Conservation (phyloP, 2,888 invertebrate genomes). For the Caenorhabditis japonica region DNA sequence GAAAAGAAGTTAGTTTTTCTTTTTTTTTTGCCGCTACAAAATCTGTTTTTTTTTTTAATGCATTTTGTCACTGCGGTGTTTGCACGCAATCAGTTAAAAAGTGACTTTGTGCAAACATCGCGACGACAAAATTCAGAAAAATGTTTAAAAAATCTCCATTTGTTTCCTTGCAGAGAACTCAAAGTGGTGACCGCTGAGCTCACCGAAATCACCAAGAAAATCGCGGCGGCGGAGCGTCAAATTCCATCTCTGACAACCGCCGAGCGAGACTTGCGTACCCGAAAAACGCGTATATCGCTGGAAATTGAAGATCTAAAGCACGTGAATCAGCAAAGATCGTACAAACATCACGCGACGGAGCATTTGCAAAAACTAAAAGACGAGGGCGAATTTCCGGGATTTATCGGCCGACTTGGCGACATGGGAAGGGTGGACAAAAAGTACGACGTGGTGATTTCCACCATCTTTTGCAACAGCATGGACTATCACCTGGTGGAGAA, state of each 20-base stretch:
- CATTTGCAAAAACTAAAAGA: slow-evolving; percentile 7
- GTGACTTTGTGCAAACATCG: too few relatives aligned
- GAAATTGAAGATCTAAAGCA: not conserved
- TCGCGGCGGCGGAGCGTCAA: too few relatives aligned
- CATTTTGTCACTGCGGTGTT: too few relatives aligned
- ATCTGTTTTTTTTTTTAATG: too few relatives aligned
- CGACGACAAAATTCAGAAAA: too few relatives aligned
- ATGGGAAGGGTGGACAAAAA: slow-evolving; percentile 91
- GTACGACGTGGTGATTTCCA: slow-evolving; percentile 95
- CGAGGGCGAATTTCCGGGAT: slow-evolving; percentile 14
- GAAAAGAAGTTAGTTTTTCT: slow-evolving; percentile 18
- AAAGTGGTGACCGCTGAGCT: too few relatives aligned
- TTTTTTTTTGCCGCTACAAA: too few relatives aligned
- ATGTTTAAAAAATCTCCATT: too few relatives aligned
- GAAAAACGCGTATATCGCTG: too few relatives aligned
- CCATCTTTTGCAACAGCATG: slow-evolving; percentile 83
- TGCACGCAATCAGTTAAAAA: too few relatives aligned
- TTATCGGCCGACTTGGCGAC: slow-evolving; percentile 82
- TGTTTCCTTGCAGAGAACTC: not conserved
- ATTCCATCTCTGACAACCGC: not conserved
- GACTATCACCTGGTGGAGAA: slow-evolving; percentile 18
- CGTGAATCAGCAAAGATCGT: too few relatives aligned
- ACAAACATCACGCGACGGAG: not conserved
- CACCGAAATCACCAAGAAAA: too few relatives aligned
- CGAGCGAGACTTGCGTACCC: not conserved